A percentile compares a stretch with the other conserved stretches of the same genome.
These are phyloP conservation scores for Scrobipalpa atriplicella DNA, from an alignment of 2,888 invertebrate genomes.

Conservation along the genomic window DNA sequence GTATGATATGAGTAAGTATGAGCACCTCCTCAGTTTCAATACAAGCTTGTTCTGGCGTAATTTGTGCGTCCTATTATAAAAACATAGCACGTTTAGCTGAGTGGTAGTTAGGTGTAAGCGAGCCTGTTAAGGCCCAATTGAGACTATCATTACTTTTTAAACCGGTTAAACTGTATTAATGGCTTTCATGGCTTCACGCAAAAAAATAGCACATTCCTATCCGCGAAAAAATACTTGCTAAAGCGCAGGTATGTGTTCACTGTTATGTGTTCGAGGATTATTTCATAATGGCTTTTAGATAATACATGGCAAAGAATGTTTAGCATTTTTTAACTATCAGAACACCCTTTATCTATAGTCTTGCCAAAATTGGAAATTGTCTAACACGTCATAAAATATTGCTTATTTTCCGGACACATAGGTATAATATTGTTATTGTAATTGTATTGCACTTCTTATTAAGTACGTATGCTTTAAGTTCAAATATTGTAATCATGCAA, in stretches of 20 bases:
- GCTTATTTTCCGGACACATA: too few species aligned
- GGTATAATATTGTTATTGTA: too few species aligned
- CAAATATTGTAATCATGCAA: not conserved
- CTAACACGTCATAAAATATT: too few species aligned
- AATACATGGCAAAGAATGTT: too few species aligned
- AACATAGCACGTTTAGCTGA: constrained; percentile 27
- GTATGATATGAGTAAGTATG: not conserved
- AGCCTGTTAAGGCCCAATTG: constrained; percentile 29
- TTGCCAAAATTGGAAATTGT: too few species aligned
- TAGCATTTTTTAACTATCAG: too few species aligned
- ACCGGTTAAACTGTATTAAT: constrained; percentile 24
- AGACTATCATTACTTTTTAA: constrained; percentile 29
- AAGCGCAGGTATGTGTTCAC: not conserved
- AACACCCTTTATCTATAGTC: too few species aligned
- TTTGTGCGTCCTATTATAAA: constrained; percentile 27
- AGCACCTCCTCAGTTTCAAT: not conserved
- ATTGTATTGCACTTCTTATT: too few species aligned
- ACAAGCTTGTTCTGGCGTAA: constrained; percentile 21
- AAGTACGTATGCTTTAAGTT: not conserved
- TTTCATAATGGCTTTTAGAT: not conserved
- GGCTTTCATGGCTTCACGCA: not conserved
- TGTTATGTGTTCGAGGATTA: not conserved
- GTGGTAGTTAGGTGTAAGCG: constrained; percentile 28
- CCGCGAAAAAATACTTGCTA: constrained; percentile 1
- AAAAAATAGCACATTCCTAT: constrained; percentile 11